A percentile compares a stretch with the other conserved stretches of the same genome.
phyloP scores from a whole-genome alignment of 2,888 invertebrate genomes.

The Pocota personata region DNA sequence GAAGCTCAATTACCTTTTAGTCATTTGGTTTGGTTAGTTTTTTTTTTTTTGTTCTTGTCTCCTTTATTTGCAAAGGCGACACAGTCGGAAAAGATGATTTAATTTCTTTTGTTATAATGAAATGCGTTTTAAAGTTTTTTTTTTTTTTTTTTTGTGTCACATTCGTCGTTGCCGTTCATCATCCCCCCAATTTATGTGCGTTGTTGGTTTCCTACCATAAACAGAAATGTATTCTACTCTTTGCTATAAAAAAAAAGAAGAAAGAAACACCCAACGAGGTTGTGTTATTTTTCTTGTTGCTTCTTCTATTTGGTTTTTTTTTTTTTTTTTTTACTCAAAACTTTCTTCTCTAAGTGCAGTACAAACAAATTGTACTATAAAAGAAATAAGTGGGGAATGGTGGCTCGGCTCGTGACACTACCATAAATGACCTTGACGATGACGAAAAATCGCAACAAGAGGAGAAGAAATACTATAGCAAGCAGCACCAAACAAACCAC shows the following conservation, averaged over 20 bases:
- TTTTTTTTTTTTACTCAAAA: background rate
- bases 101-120: slow-evolving; percentile 65
- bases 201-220: slow-evolving; percentile 40
- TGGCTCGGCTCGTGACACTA: slow-evolving; percentile 60
- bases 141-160: background rate
- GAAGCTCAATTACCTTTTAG: slow-evolving; percentile 18
- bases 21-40: slow-evolving; percentile 8
- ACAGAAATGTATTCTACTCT: slow-evolving; percentile 38
- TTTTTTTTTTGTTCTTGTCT: slow-evolving; percentile 19
- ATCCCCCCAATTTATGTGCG: slow-evolving; percentile 15
- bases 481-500: slow-evolving; percentile 21
- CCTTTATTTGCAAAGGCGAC: slow-evolving; percentile 18
- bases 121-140: slow-evolving; percentile 21
- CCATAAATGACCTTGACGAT: slow-evolving; percentile 71
- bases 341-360: slow-evolving; percentile 38
- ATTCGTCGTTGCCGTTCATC: background rate
- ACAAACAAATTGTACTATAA: slow-evolving; percentile 1
- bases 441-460: slow-evolving; percentile 62
- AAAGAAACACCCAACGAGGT: slow-evolving; percentile 43
- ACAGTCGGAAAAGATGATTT: slow-evolving; percentile 35
- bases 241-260: slow-evolving; percentile 28
- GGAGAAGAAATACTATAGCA: slow-evolving; percentile 22
- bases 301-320: slow-evolving; percentile 20
- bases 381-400: slow-evolving; percentile 33
- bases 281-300: slow-evolving; percentile 46